Evolutionary conservation across 1,140 invertebrate genomes (phyloP).

Genomic region (Stenopsyche tienmushanensis): DNA sequence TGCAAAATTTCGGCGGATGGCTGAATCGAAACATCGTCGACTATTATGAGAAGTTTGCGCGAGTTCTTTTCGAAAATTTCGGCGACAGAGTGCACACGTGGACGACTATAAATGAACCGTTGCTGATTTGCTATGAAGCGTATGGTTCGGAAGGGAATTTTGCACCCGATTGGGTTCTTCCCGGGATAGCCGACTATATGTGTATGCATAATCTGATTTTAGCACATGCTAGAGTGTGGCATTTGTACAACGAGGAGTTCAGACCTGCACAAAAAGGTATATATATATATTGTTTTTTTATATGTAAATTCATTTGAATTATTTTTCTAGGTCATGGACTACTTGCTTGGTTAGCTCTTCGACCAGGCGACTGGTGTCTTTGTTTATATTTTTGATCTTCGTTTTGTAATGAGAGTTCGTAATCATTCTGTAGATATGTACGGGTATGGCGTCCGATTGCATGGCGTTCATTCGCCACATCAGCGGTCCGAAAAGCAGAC

Average conservation of each 20-base stretch:
- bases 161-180: conserved; percentile 46
- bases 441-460: no score
- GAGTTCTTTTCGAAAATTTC: conserved; percentile 49
- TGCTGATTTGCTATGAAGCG: conserved; percentile 47
- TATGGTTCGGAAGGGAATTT: no score
- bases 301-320: conserved; percentile 57
- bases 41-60: conserved; percentile 57
- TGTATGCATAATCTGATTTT: conserved; percentile 58
- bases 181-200: conserved; percentile 51
- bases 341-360: conserved; percentile 42
- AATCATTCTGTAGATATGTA: no score
- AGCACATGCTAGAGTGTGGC: conserved; percentile 58
- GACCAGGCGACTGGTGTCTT: no score
- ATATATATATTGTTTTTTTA: conserved; percentile 4
- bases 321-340: no score
- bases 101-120: conserved; percentile 58
- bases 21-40: conserved; percentile 34
- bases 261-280: conserved; percentile 45
- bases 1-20: conserved; percentile 42
- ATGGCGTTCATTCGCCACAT: no score
- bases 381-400: no score
- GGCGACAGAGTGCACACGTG: conserved; percentile 54
- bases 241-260: conserved; percentile 47
- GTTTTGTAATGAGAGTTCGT: no score
- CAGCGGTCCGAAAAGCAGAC: no score